Percentiles rank a stretch among this genome's conserved stretches.
Evolutionary conservation across 2,888 invertebrate species (phyloP).

Genomic region (Drosophila nr. perissopoda): DNA sequence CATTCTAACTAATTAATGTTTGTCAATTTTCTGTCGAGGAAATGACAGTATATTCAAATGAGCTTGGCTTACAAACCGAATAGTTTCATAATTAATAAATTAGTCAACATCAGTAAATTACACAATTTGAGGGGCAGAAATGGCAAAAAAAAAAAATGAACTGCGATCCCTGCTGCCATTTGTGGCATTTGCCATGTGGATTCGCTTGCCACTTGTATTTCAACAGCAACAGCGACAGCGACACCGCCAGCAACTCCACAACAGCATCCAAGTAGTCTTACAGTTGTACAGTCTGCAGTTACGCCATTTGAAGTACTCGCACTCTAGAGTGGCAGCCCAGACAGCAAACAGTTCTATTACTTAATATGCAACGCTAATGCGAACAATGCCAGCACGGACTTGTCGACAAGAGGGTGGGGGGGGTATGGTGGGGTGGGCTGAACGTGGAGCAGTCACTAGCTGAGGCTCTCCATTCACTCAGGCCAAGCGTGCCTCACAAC

Average conservation of each 20-base stretch:
- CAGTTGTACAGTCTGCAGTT: constrained; percentile 41
- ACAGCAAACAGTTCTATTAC: constrained; percentile 76
- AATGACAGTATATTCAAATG: neutral
- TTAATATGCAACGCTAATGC: constrained; percentile 77
- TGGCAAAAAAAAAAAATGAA: neutral
- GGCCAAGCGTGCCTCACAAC: constrained; percentile 33
- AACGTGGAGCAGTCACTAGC: constrained; percentile 28
- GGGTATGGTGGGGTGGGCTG: too few species aligned
- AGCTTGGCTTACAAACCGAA: neutral
- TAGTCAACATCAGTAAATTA: constrained; percentile 2
- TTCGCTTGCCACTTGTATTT: constrained; percentile 59
- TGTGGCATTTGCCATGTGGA: constrained; percentile 32
- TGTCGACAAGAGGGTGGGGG: constrained; percentile 18
- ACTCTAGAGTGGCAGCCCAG: constrained; percentile 38
- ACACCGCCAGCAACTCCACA: constrained; percentile 16
- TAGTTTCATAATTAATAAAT: constrained; percentile 4
- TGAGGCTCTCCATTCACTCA: constrained; percentile 47
- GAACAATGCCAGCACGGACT: constrained; percentile 72
- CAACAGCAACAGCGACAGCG: constrained; percentile 37
- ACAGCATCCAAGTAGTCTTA: constrained; percentile 35
- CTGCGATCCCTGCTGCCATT: constrained; percentile 24
- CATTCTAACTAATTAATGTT: neutral
- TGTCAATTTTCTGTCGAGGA: neutral
- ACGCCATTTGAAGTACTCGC: constrained; percentile 52
- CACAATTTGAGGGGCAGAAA: constrained; percentile 8